Conservation (phyloP, 2,113 vertebrate genomes). For the Dipodomys ordii region DNA sequence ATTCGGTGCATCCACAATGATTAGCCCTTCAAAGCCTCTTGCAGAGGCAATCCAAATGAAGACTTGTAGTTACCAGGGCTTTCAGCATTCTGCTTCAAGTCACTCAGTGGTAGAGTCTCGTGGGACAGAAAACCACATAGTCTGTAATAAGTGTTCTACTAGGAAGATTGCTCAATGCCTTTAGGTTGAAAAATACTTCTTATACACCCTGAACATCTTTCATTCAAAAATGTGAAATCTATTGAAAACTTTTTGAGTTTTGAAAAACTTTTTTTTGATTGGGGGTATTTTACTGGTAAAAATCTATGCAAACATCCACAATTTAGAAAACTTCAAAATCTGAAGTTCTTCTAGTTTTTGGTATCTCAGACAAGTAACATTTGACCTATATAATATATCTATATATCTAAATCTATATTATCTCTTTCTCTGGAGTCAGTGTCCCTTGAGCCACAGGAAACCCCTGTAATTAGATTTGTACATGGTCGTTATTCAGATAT, state of each 20-base stretch:
- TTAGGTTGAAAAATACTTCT: not conserved
- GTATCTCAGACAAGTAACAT: not conserved
- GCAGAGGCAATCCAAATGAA: not conserved
- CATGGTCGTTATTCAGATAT: too few relatives aligned
- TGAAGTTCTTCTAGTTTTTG: not conserved
- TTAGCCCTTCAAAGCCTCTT: not conserved
- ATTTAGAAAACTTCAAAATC: not conserved
- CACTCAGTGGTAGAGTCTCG: not conserved
- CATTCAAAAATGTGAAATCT: not conserved
- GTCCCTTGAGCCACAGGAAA: not conserved
- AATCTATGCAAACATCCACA: not conserved
- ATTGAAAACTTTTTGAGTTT: not conserved
- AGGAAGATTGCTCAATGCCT: not conserved
- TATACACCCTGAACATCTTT: not conserved
- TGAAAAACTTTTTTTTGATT: not conserved
- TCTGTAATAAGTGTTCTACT: not conserved
- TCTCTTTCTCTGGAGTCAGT: not conserved
- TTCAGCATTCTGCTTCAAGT: not conserved
- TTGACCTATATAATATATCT: not conserved
- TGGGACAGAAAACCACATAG: not conserved
- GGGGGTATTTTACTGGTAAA: not conserved
- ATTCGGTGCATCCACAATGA: conserved; percentile 5
- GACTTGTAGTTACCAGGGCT: not conserved
- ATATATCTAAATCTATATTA: too few relatives aligned
- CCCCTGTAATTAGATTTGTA: not conserved